These are phyloP conservation scores for Pardosa pseudoannulata DNA, from an alignment of 2,888 invertebrate genomes.

Conservation along the genomic window DNA sequence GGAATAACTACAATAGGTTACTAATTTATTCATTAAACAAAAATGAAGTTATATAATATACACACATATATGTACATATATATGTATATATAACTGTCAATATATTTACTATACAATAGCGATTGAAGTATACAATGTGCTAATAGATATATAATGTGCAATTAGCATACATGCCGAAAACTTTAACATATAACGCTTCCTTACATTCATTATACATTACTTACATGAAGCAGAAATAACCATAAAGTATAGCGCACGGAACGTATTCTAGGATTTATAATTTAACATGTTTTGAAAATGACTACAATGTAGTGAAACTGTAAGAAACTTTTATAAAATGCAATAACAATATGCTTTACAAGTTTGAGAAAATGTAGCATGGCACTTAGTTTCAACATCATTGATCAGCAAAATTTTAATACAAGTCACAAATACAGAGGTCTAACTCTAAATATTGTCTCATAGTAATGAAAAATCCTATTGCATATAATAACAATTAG, in stretches of 20 bases:
- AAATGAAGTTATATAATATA: no score
- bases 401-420: constrained; percentile 32
- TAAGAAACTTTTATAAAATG: constrained; percentile 58
- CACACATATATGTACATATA: no score
- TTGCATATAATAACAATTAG: background rate
- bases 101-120: background rate
- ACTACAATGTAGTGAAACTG: constrained; percentile 43
- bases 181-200: background rate
- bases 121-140: background rate
- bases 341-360: constrained; percentile 53
- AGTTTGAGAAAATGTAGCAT: constrained; percentile 53
- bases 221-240: background rate
- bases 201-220: background rate
- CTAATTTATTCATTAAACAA: no score
- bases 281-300: constrained; percentile 13
- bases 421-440: constrained; percentile 12
- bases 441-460: background rate
- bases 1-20: no score
- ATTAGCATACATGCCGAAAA: background rate
- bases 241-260: background rate
- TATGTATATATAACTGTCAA: no score
- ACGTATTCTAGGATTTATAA: constrained; percentile 42
- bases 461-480: background rate
- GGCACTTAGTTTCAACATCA: constrained; percentile 50
- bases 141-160: background rate